Conservation (phyloP, 1,140 invertebrate genomes). For the Apocrypta bakeri region DNA sequence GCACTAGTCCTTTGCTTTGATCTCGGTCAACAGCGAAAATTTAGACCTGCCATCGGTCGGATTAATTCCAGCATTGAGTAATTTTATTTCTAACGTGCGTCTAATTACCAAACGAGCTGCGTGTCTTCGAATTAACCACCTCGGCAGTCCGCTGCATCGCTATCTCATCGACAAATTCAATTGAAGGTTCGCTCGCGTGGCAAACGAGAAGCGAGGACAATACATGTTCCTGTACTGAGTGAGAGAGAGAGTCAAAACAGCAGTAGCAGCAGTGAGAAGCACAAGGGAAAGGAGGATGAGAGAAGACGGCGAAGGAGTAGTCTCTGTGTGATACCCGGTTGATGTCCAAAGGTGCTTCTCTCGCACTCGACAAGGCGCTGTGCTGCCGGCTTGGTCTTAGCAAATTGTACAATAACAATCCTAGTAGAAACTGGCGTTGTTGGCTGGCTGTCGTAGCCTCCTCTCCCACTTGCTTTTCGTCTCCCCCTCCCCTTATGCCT, state of each 20-base stretch:
- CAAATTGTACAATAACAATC: conserved; percentile 76
- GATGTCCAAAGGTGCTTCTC: conserved; percentile 74
- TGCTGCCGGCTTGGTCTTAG: conserved; percentile 67
- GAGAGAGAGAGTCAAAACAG: conserved; percentile 51
- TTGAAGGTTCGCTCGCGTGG: neutral
- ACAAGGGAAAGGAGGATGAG: conserved; percentile 65
- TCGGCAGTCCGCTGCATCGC: neutral
- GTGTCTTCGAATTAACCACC: neutral
- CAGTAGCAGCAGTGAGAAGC: conserved; percentile 46
- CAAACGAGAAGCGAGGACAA: conserved; percentile 40
- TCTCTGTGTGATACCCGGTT: conserved; percentile 68
- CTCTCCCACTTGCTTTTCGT: conserved; percentile 56
- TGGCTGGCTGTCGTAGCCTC: conserved; percentile 53
- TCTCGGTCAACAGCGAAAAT: conserved; percentile 71
- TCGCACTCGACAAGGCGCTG: conserved; percentile 64
- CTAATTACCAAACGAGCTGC: neutral
- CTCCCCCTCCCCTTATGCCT: conserved; percentile 21
- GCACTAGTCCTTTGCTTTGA: conserved; percentile 66
- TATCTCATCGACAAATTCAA: conserved; percentile 25
- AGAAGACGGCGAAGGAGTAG: conserved; percentile 52
- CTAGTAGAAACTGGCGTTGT: conserved; percentile 67
- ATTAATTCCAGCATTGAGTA: conserved; percentile 20
- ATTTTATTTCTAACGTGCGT: conserved; percentile 30
- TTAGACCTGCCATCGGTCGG: conserved; percentile 60
- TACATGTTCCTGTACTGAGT: conserved; percentile 45